Evolutionary conservation across 2,888 invertebrate genomes (phyloP).

Genomic region (Diarsia brunnea): DNA sequence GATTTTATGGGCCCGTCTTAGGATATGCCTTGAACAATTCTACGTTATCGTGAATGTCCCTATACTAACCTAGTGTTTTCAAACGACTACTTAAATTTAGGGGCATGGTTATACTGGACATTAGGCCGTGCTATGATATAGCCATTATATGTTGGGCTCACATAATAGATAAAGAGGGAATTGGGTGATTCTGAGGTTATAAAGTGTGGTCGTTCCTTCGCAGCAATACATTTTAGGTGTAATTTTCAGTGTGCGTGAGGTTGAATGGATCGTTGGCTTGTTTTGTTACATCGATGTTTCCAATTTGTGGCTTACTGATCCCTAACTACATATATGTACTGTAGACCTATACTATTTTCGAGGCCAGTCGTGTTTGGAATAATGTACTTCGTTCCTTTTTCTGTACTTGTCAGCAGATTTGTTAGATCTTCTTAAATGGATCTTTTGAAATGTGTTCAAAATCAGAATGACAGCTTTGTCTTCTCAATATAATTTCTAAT

Average conservation of each 20-base stretch:
- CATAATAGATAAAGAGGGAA: constrained; percentile 47
- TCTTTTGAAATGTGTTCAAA: background rate
- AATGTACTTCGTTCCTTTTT: too few relatives aligned
- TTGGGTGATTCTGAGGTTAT: constrained; percentile 45
- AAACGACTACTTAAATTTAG: constrained; percentile 51
- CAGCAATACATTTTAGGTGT: constrained; percentile 46
- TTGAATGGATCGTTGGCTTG: constrained; percentile 45
- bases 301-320: constrained; percentile 22
- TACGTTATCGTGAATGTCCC: constrained; percentile 42
- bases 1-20: constrained; percentile 58
- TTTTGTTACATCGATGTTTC: constrained; percentile 40
- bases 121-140: constrained; percentile 21
- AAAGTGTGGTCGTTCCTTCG: constrained; percentile 56
- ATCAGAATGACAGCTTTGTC: too few relatives aligned
- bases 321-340: background rate
- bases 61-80: constrained; percentile 41
- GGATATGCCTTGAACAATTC: constrained; percentile 30
- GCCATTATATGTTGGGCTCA: constrained; percentile 42
- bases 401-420: background rate
- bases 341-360: constrained; percentile 6
- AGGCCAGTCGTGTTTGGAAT: background rate
- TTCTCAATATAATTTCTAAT: too few relatives aligned
- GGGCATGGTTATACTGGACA: constrained; percentile 45
- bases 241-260: constrained; percentile 36
- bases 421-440: background rate